These are phyloP conservation scores for Lamproptera curius DNA, from an alignment of 2,888 invertebrate species.

Conservation along the genomic window DNA sequence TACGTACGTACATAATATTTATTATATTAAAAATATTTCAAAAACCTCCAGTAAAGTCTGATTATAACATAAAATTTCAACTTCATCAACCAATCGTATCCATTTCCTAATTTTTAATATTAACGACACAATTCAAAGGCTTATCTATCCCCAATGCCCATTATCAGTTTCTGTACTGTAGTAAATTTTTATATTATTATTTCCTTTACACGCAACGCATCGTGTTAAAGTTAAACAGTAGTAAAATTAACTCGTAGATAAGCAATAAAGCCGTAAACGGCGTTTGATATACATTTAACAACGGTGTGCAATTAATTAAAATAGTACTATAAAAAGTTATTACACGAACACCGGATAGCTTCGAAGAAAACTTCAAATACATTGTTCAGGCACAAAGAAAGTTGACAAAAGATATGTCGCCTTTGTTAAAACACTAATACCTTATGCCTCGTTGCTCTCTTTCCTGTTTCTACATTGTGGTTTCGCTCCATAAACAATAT, in stretches of 20 bases:
- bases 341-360: conserved; percentile 4
- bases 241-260: conserved; percentile 22
- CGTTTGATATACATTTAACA: conserved; percentile 20
- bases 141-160: not conserved
- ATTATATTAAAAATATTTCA: too few relatives aligned
- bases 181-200: conserved; percentile 20
- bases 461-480: conserved; percentile 67
- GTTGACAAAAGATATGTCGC: conserved; percentile 15
- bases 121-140: not conserved
- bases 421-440: conserved; percentile 42
- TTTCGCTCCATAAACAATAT: conserved; percentile 55
- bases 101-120: not conserved
- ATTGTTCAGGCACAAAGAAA: conserved; percentile 18
- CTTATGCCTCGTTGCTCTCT: conserved; percentile 55
- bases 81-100: not conserved
- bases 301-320: conserved; percentile 19
- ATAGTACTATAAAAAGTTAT: conserved; percentile 20
- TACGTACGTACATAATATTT: too few relatives aligned
- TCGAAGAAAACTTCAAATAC: conserved; percentile 17
- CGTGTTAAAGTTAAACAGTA: conserved; percentile 20
- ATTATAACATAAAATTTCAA: too few relatives aligned
- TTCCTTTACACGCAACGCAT: conserved; percentile 19
- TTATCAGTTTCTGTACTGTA: conserved; percentile 7
- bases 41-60: too few relatives aligned
- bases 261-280: conserved; percentile 20